phyloP scores from a whole-genome alignment of 2,888 invertebrate species.

The Volucella bombylans region DNA sequence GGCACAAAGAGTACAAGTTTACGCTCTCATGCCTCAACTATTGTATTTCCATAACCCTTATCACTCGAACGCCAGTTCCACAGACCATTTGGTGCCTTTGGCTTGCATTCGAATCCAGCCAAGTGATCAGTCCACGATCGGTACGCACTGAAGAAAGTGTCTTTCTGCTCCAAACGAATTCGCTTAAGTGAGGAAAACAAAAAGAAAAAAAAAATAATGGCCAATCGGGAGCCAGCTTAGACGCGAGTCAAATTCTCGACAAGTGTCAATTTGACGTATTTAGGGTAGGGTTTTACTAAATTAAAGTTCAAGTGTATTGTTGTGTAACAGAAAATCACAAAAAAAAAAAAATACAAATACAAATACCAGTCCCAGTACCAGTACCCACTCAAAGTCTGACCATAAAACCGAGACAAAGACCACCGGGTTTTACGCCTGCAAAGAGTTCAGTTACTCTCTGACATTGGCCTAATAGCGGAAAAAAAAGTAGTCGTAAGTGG shows the following conservation, averaged over 20 bases:
- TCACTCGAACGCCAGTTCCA: not conserved
- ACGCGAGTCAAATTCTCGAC: constrained; percentile 4
- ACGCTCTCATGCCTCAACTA: constrained; percentile 2
- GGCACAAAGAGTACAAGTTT: not conserved
- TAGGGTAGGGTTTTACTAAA: not conserved
- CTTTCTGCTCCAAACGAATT: constrained; percentile 9
- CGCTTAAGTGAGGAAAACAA: not conserved
- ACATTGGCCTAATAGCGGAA: constrained; percentile 43
- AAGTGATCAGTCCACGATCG: constrained; percentile 59
- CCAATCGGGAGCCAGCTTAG: constrained; percentile 30
- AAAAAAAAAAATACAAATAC: not conserved
- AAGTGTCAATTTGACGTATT: not conserved
- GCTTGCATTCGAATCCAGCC: constrained; percentile 12
- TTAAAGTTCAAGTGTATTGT: constrained; percentile 38
- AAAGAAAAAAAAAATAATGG: constrained; percentile 20
- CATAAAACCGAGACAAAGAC: constrained; percentile 38
- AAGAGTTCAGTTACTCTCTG: constrained; percentile 43
- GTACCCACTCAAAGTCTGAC: not conserved
- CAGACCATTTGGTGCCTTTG: constrained; percentile 30
- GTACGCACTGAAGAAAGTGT: constrained; percentile 46
- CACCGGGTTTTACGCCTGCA: constrained; percentile 8
- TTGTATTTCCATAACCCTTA: not conserved
- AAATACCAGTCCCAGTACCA: not conserved
- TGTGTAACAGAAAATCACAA: too few species aligned
- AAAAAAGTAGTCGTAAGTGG: constrained; percentile 1